These are phyloP conservation scores for Bradypus variegatus DNA, from an alignment of 2,797 vertebrate species.

Conservation along the genomic window DNA sequence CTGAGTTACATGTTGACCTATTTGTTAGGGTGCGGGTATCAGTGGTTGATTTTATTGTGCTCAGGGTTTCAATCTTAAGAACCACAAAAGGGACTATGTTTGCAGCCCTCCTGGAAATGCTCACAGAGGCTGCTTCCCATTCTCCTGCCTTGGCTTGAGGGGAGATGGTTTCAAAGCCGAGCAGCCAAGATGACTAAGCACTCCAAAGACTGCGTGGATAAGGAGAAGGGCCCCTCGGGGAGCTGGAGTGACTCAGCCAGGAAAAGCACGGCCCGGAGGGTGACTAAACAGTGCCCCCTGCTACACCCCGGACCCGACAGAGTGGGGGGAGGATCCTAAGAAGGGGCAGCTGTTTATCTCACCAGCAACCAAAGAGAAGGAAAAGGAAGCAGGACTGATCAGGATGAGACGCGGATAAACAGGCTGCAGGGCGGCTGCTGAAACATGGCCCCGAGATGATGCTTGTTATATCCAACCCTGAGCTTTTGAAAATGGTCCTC, in stretches of 20 bases:
- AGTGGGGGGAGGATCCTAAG: background rate
- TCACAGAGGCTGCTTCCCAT: background rate
- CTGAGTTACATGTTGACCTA: background rate
- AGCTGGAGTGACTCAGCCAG: conserved; percentile 13
- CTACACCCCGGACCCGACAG: background rate
- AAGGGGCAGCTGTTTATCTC: background rate
- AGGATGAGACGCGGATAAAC: background rate
- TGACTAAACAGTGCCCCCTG: background rate
- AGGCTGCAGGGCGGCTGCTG: background rate
- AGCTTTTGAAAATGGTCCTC: background rate
- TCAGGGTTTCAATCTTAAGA: background rate
- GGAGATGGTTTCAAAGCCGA: conserved; percentile 26
- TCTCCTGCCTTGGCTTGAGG: background rate
- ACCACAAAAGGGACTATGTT: background rate
- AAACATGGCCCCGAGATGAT: background rate
- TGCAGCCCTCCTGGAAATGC: background rate
- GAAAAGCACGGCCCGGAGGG: background rate
- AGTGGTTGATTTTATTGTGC: background rate
- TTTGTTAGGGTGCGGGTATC: background rate
- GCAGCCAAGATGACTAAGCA: background rate
- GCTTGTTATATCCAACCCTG: background rate
- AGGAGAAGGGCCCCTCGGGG: background rate
- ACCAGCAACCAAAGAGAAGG: background rate
- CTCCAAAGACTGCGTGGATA: conserved; percentile 13
- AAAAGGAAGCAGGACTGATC: background rate